Base-by-base conservation (phyloP, 2,113 vertebrate species). In the Pluvianellus socialis region DNA sequence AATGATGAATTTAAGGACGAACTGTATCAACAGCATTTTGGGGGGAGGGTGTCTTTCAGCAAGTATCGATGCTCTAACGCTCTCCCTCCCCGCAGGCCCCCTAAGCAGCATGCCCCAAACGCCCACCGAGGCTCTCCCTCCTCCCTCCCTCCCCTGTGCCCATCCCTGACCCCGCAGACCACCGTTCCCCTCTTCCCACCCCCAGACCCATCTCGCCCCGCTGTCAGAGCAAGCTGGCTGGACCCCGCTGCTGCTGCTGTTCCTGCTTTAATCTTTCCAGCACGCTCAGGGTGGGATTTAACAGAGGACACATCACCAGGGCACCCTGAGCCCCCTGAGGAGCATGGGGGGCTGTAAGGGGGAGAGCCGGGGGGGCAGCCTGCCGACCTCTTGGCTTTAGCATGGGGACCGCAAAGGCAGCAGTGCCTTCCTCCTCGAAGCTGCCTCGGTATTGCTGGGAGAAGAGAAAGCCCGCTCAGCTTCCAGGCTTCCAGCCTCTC, bases 381-480 rank as follows among this genome's bases (percentile, higher is more conserved):
- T 12, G 49, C 49, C 49, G 22, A 49, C 45, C 28, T 77, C 47
- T 58, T 4, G 2, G 56, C 52, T 68, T 30, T 16, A 65, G 59
- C 58, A 45, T 1, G 2, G 18, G 16, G 12, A 71, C 26, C 1
- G 1, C n/a, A 33, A 50, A 42, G 14, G 23, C 42, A 73, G 22
- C 22, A 3, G 42, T 13, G 47, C 38, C 83, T 58, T 79, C 47
- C 56, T 91, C 53, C 38, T 27, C 0, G 0, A 10, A 59, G 44
- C 66, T 7, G 7, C 77, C 44, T 63, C 6, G 0, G 21, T 0
- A 21, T 0, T 40, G 16, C 27, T 0, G 4, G 38, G 66, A 42
- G 35, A 79, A 90, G 13, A 32, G 35, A 72, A 85, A 68, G 10
- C 18, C 8, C 3, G 0, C 13, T 26, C 30, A 24, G 47, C 27